Conservation (phyloP, 2,888 invertebrate species). For the Therioaphis trifolii region DNA sequence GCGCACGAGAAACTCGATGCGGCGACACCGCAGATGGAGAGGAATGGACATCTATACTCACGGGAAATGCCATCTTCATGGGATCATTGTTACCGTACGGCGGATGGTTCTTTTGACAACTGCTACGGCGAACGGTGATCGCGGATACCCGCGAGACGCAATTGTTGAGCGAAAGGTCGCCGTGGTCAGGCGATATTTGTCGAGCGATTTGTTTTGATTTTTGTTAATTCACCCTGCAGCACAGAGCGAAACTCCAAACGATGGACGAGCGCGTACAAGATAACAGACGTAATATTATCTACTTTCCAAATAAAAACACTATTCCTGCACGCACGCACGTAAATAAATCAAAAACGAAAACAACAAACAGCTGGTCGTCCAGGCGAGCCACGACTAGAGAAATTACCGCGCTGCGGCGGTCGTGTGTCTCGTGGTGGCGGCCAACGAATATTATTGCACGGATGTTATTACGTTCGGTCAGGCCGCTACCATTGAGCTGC, state of each 20-base stretch:
- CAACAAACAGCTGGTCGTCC: slow-evolving; percentile 56
- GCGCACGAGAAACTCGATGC: background rate
- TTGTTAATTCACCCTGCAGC: background rate
- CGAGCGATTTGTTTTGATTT: background rate
- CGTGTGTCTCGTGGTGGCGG: too few relatives aligned
- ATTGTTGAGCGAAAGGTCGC: background rate
- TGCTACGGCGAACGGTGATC: background rate
- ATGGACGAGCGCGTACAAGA: slow-evolving; percentile 45
- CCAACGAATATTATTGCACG: too few relatives aligned
- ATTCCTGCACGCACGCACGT: slow-evolving; percentile 56
- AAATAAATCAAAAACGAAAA: slow-evolving; percentile 57
- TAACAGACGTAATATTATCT: slow-evolving; percentile 63
- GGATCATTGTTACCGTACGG: slow-evolving; percentile 40
- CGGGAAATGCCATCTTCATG: slow-evolving; percentile 60
- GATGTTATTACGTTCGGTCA: background rate
- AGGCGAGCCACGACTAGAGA: slow-evolving; percentile 32
- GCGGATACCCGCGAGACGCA: background rate
- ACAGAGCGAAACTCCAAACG: slow-evolving; percentile 38
- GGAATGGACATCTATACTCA: slow-evolving; percentile 5
- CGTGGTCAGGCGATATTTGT: background rate
- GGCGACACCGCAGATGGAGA: background rate
- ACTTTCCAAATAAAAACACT: slow-evolving; percentile 63
- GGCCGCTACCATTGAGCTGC: background rate
- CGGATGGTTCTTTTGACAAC: slow-evolving; percentile 4
- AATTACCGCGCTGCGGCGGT: background rate